phyloP scores from a whole-genome alignment of 1,140 invertebrate genomes.

The Pachypsylla venusta region DNA sequence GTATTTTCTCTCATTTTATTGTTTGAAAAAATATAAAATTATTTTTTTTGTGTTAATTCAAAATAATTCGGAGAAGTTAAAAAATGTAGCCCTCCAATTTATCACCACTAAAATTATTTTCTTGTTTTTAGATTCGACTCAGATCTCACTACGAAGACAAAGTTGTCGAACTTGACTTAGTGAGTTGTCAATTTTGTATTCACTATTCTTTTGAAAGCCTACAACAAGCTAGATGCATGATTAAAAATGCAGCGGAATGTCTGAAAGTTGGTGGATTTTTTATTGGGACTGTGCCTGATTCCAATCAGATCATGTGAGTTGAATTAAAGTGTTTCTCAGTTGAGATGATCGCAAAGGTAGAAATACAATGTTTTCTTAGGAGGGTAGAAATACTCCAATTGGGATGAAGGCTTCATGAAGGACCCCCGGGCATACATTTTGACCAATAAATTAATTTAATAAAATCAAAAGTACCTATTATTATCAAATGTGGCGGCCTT shows the following conservation, averaged over 20 bases:
- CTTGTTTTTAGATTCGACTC: slow-evolving; percentile 42
- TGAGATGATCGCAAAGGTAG: too few relatives aligned
- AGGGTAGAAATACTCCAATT: too few relatives aligned
- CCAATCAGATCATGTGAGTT: slow-evolving; percentile 74
- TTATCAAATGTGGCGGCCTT: too few relatives aligned
- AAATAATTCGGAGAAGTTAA: slow-evolving; percentile 25
- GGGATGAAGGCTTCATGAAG: too few relatives aligned
- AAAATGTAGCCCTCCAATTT: too few relatives aligned
- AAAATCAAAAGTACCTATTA: too few relatives aligned
- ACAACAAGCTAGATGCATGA: slow-evolving; percentile 79
- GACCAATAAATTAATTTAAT: too few relatives aligned
- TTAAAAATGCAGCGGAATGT: slow-evolving; percentile 81
- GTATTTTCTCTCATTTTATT: background rate
- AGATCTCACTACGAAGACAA: slow-evolving; percentile 39
- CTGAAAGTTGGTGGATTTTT: slow-evolving; percentile 83
- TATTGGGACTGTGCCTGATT: slow-evolving; percentile 90
- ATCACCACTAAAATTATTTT: too few relatives aligned
- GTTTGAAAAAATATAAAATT: background rate
- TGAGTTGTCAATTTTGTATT: slow-evolving; percentile 95
- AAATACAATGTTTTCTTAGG: too few relatives aligned
- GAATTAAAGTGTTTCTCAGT: too few relatives aligned
- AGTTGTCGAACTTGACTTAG: slow-evolving; percentile 55
- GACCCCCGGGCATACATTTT: too few relatives aligned
- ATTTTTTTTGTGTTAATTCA: too few relatives aligned
- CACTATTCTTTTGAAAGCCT: slow-evolving; percentile 92